A percentile compares a stretch with the other conserved stretches of the same genome.
These are phyloP conservation scores for Heliconius congener DNA, from an alignment of 1,140 invertebrate species.

Conservation along the genomic window DNA sequence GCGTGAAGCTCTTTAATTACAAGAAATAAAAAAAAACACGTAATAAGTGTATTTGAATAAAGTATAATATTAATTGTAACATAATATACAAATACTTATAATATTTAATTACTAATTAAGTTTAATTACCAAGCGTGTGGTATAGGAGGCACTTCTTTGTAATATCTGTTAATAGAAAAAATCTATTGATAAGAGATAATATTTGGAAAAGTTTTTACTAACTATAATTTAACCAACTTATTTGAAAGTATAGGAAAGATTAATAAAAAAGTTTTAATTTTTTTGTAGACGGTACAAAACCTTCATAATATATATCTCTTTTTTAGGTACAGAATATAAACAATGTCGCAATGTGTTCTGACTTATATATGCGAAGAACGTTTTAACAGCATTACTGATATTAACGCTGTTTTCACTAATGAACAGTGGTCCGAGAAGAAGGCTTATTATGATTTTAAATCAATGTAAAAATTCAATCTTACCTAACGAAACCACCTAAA, in stretches of 20 bases:
- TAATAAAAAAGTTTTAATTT: no score
- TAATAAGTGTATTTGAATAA: not conserved
- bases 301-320: no score
- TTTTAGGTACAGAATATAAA: no score
- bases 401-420: no score
- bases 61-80: not conserved
- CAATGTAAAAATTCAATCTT: slow-evolving; percentile 11
- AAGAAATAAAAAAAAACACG: not conserved
- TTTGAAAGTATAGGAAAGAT: no score
- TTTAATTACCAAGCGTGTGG: slow-evolving; percentile 60
- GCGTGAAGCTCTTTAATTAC: not conserved
- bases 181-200: not conserved
- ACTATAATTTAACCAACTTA: no score
- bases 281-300: no score
- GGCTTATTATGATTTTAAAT: not conserved
- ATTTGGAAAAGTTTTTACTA: no score
- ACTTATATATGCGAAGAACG: not conserved
- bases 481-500: slow-evolving; percentile 71
- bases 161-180: slow-evolving; percentile 54
- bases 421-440: no score
- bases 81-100: no score
- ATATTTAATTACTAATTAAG: not conserved
- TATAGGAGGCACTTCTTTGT: slow-evolving; percentile 72
- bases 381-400: no score
- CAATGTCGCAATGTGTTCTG: no score